A percentile compares a stretch with the other conserved stretches of the same genome.
phyloP scores from a whole-genome alignment of 2,113 vertebrate genomes.

The Dascyllus trimaculatus region DNA sequence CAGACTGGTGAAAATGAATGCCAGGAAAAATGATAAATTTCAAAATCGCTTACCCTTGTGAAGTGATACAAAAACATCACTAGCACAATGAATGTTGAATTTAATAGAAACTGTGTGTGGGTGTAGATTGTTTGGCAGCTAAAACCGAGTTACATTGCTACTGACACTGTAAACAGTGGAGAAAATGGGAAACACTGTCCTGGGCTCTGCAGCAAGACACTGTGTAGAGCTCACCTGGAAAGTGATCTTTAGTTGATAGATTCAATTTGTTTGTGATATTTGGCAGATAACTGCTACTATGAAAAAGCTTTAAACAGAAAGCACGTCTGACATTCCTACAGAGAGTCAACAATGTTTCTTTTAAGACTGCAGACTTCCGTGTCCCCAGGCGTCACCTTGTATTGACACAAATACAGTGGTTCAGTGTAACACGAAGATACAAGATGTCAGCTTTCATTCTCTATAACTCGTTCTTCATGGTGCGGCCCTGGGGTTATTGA shows the following conservation, averaged over 20 bases:
- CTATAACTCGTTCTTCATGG: constrained; percentile 30
- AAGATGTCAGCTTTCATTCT: constrained; percentile 37
- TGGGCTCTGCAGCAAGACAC: neutral
- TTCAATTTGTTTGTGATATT: neutral
- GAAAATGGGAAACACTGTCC: neutral
- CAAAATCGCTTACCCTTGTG: no score
- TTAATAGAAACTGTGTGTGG: neutral
- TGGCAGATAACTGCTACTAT: neutral
- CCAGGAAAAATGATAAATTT: no score
- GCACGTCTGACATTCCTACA: neutral
- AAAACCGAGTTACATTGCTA: neutral
- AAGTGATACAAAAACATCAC: no score
- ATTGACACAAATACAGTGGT: constrained; percentile 4
- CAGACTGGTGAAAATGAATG: neutral
- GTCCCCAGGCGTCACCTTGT: neutral
- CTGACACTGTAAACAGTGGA: neutral
- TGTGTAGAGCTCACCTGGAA: neutral
- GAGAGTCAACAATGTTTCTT: neutral
- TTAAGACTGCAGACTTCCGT: neutral
- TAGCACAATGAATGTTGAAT: neutral
- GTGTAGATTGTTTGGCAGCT: neutral
- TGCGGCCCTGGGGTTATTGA: constrained; percentile 50
- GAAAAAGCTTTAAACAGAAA: neutral
- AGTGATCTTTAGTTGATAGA: constrained; percentile 3
- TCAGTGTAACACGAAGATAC: constrained; percentile 16